phyloP scores from a whole-genome alignment of 2,888 invertebrate genomes.

The Calameuta pallipes region DNA sequence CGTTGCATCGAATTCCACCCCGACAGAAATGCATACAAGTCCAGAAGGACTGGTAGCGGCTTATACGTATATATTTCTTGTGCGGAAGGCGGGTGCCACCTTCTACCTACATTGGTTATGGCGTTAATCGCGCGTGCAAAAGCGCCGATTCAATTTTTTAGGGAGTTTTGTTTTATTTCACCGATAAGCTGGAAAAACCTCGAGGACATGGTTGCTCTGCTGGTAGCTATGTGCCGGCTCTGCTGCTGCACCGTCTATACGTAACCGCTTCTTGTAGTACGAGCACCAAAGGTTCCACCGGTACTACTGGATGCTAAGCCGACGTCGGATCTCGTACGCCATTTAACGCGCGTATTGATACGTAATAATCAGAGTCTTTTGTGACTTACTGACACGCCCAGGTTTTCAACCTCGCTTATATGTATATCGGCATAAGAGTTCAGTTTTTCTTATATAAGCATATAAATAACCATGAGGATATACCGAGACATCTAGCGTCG shows the following conservation, averaged over 20 bases:
- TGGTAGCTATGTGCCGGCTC: not conserved
- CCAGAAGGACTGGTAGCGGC: not conserved
- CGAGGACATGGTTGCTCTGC: not conserved
- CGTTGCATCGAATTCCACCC: not conserved
- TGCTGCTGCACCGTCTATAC: not conserved
- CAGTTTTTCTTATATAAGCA: not conserved
- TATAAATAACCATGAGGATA: not conserved
- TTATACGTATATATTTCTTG: not conserved
- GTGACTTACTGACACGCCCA: slow-evolving; percentile 27
- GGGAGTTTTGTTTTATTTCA: slow-evolving; percentile 1
- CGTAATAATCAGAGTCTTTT: slow-evolving; percentile 60
- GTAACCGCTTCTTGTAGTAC: not conserved
- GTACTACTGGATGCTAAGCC: not conserved
- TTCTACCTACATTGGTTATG: not conserved
- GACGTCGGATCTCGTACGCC: slow-evolving; percentile 23
- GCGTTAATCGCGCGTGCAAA: not conserved
- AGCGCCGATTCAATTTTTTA: slow-evolving; percentile 3
- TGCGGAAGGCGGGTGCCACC: not conserved
- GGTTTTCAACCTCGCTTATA: not conserved
- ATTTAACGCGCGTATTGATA: slow-evolving; percentile 57
- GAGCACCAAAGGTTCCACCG: not conserved
- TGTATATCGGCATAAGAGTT: not conserved
- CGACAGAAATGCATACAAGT: not conserved
- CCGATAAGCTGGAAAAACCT: not conserved
- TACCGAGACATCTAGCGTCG: not conserved